These are phyloP conservation scores for Theristicus caerulescens DNA, from an alignment of 2,113 vertebrate genomes.

Conservation along the genomic window DNA sequence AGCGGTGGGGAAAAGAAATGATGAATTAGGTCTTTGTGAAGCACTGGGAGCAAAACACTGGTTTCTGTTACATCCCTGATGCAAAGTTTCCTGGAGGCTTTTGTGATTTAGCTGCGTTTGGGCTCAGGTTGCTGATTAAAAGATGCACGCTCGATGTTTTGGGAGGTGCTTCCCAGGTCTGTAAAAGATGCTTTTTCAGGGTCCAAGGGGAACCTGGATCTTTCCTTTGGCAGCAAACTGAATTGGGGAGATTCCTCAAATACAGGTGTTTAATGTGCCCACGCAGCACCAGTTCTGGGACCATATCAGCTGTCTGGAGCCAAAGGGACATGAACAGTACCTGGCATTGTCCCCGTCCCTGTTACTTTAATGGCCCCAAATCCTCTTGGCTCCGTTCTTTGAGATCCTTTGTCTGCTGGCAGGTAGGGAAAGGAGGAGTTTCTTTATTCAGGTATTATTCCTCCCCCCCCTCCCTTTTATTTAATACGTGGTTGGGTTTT, in stretches of 20 bases:
- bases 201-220: neutral
- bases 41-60: neutral
- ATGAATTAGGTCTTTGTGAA: constrained; percentile 59
- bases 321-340: neutral
- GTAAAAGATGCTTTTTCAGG: neutral
- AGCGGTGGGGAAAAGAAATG: neutral
- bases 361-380: neutral
- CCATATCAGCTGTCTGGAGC: neutral
- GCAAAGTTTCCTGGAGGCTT: neutral
- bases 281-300: neutral
- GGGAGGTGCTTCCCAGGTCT: neutral
- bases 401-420: neutral
- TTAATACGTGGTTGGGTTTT: neutral
- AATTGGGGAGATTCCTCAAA: neutral
- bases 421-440: neutral
- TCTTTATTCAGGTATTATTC: neutral
- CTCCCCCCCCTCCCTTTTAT: neutral
- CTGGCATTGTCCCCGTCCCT: neutral
- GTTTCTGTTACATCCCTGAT: constrained; percentile 6
- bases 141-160: neutral
- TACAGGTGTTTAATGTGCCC: neutral
- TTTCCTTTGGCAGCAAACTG: neutral
- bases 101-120: neutral
- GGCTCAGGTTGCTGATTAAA: neutral
- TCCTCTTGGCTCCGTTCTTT: neutral